These are phyloP conservation scores for Anas platyrhynchos DNA, from an alignment of 2,113 vertebrate species.

Conservation along the genomic window DNA sequence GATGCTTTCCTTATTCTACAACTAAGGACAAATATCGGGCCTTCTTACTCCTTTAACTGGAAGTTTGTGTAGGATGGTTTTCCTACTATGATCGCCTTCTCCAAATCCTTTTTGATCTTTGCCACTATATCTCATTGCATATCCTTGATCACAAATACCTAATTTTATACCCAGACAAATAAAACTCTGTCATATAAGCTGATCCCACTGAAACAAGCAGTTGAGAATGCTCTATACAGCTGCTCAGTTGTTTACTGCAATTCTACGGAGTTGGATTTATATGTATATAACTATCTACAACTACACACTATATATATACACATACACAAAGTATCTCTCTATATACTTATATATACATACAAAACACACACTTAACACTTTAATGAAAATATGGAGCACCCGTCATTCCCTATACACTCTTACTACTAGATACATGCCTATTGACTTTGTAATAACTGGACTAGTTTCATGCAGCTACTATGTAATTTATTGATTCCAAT, in stretches of 20 bases:
- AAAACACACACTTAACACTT: background rate
- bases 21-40: background rate
- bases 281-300: slow-evolving; percentile 1
- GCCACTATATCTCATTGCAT: background rate
- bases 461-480: background rate
- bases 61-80: background rate
- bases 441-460: background rate
- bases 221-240: background rate
- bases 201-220: background rate
- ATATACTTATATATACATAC: background rate
- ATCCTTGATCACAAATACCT: background rate
- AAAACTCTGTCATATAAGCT: background rate
- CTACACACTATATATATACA: background rate
- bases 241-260: background rate
- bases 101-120: background rate
- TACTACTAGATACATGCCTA: background rate
- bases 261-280: background rate
- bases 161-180: background rate
- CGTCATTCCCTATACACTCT: background rate
- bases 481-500: slow-evolving; percentile 20
- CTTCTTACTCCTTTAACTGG: background rate
- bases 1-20: background rate
- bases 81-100: background rate
- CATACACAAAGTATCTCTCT: background rate
- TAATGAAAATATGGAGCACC: background rate